Base-by-base conservation (phyloP, 1,140 invertebrate genomes). In the Galleria mellonella region DNA sequence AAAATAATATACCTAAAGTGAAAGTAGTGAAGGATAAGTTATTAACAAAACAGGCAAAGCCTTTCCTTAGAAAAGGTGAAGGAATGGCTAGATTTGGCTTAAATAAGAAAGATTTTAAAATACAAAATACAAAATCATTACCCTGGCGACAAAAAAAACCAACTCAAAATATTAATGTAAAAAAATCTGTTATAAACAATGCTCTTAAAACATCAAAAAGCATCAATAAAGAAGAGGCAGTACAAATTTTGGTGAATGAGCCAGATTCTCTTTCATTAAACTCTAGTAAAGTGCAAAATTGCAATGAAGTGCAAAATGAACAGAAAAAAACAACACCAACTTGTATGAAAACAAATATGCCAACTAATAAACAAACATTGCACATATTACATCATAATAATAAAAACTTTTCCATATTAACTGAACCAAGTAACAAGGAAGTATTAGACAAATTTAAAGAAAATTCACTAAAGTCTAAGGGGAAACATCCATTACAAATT, bases 61-160 rank as follows among this genome's bases (percentile, higher is more conserved):
- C 72, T 27, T 84, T 72, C 65, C 50, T 84, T 4, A 77, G 52
- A 48, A 57, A 62, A 50, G 81, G 81, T 8, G 74, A 81, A 56
- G 77, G 81, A 15, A 77, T 72, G 57, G 55, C 74, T 8, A 53
- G 81, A 14, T 81, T 77, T 73, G 78, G 81, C 11, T 11, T 85
- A 10, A 54, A 60, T 9, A 81, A 75, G 55, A 69, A 71, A 29
- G 60, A 72, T 57, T 51, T 78, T 36, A 54, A 74, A 2, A 85
- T 85, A 43, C 72, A 82, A 51, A 77, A 72, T 23, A 83, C 78
- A 43, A 74, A 75, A 43, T 59, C 82, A 11, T 61, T 85, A 32
- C 82, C 82, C 12, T 85, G 82, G 82, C 59, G 51, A 40, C 65
- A 60, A 54, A 55, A 29, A 32, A 15, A 39, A 40, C 14, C 47